Conservation (phyloP, 2,888 invertebrate genomes). For the Callimorpha dominula region DNA sequence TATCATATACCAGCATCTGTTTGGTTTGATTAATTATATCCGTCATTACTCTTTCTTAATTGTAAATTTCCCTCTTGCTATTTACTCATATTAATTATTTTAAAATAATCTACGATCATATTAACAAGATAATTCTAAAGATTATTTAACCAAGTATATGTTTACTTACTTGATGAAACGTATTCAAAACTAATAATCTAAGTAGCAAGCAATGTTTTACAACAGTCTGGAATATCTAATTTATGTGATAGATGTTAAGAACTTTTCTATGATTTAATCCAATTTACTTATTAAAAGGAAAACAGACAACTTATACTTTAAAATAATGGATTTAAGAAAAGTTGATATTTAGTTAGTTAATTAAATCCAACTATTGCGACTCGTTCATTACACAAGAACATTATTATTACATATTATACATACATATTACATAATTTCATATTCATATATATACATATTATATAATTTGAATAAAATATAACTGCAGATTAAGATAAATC, state of each 20-base stretch:
- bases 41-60: neutral
- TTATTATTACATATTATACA: too few relatives aligned
- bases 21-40: neutral
- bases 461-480: too few relatives aligned
- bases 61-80: neutral
- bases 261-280: neutral
- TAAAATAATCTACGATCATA: neutral
- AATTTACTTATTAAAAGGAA: neutral
- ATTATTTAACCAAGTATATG: neutral
- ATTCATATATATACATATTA: too few relatives aligned
- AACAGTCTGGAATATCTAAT: neutral
- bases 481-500: too few relatives aligned
- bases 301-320: neutral
- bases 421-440: too few relatives aligned
- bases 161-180: neutral
- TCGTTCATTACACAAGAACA: too few relatives aligned
- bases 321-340: neutral
- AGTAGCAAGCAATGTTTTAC: conserved; percentile 1
- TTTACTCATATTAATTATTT: neutral
- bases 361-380: too few relatives aligned
- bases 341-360: too few relatives aligned
- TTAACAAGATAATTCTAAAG: neutral
- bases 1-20: too few relatives aligned
- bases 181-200: neutral
- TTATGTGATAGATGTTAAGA: neutral